phyloP scores from a whole-genome alignment of 2,888 invertebrate genomes.

The Xylocampa areola region DNA sequence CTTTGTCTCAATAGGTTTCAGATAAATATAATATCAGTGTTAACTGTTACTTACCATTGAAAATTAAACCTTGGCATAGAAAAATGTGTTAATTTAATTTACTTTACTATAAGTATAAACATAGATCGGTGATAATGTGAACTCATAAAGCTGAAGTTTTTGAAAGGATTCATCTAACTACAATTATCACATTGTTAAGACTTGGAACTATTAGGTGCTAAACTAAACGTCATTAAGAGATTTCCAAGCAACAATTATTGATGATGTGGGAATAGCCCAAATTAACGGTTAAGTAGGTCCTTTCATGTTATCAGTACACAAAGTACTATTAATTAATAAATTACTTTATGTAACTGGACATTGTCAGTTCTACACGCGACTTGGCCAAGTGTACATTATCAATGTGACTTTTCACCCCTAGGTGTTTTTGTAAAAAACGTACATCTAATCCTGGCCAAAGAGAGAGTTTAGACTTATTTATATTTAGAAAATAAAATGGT shows the following conservation, averaged over 20 bases:
- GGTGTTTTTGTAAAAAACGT: not conserved
- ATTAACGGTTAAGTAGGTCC: constrained; percentile 32
- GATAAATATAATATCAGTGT: not conserved
- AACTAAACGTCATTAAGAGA: not conserved
- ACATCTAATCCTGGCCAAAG: constrained; percentile 1
- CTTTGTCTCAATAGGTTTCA: no score
- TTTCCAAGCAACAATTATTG: constrained; percentile 4
- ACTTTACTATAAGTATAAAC: not conserved
- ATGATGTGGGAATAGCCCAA: constrained; percentile 56
- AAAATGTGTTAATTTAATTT: constrained; percentile 1
- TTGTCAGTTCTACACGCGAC: constrained; percentile 48
- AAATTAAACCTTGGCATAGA: constrained; percentile 11
- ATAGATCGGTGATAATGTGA: not conserved
- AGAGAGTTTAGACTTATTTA: not conserved
- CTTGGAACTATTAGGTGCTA: no score
- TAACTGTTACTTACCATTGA: constrained; percentile 1
- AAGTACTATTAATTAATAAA: constrained; percentile 59
- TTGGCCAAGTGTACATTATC: constrained; percentile 19
- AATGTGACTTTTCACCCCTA: constrained; percentile 18
- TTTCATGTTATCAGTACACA: constrained; percentile 62
- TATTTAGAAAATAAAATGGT: constrained; percentile 49
- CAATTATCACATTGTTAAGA: no score
- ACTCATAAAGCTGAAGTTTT: not conserved
- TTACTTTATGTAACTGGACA: constrained; percentile 47
- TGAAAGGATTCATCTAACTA: no score